Conservation (phyloP, 1,140 invertebrate genomes). For the Asbolus verrucosus region DNA sequence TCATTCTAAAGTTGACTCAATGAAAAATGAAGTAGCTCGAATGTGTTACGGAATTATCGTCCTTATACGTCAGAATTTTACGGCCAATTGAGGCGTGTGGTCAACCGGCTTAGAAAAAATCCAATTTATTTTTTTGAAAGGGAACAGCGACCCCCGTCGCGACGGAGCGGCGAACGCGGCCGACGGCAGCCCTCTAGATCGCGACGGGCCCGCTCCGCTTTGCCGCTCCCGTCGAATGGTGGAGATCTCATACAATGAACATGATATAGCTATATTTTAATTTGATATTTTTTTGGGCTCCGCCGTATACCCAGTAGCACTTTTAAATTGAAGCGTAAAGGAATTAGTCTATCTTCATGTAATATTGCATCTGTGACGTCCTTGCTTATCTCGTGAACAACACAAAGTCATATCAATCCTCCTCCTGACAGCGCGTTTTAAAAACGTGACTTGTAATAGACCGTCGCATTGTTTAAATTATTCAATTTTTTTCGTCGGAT, state of each 20-base stretch:
- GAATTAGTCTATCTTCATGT: slow-evolving; percentile 52
- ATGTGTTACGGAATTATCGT: slow-evolving; percentile 18
- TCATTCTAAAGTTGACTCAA: slow-evolving; percentile 55
- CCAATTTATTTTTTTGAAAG: slow-evolving; percentile 44
- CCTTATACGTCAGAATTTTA: slow-evolving; percentile 21
- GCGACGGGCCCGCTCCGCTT: background rate
- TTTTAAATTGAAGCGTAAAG: slow-evolving; percentile 59
- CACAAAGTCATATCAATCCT: background rate
- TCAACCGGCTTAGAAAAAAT: slow-evolving; percentile 44
- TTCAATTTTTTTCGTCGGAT: background rate
- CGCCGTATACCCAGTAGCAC: slow-evolving; percentile 55
- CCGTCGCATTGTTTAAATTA: slow-evolving; percentile 10
- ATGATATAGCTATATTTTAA: slow-evolving; percentile 58
- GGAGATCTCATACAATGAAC: slow-evolving; percentile 37
- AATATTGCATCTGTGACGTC: slow-evolving; percentile 44
- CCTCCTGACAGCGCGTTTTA: background rate
- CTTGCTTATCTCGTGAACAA: background rate
- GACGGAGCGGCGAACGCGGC: background rate
- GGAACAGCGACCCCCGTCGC: background rate
- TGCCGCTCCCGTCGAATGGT: slow-evolving; percentile 37
- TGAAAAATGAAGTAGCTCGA: slow-evolving; percentile 56
- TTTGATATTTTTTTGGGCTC: slow-evolving; percentile 55
- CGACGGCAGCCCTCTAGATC: background rate
- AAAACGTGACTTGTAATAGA: background rate
- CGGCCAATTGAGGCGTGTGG: slow-evolving; percentile 33